These are phyloP conservation scores for Natator depressus DNA, from an alignment of 2,113 vertebrate species.

Conservation along the genomic window DNA sequence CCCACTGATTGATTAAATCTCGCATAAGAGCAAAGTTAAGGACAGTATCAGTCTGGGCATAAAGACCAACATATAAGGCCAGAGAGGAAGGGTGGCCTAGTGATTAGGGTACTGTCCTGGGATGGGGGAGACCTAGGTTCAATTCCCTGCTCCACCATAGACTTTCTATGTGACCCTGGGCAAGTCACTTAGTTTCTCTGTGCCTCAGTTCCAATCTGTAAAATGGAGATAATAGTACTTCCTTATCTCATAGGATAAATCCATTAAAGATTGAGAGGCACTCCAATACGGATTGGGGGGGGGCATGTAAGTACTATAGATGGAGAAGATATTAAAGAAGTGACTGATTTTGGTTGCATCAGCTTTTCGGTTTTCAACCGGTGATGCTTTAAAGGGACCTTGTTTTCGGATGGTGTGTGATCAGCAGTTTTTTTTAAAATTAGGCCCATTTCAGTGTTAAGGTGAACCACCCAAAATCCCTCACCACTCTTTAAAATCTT, in stretches of 20 bases:
- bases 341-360: neutral
- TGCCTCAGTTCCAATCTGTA: neutral
- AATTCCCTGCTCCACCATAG: neutral
- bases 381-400: neutral
- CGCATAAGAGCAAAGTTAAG: neutral
- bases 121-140: neutral
- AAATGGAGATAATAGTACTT: neutral
- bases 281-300: neutral
- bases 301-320: neutral
- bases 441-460: neutral
- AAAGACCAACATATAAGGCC: neutral
- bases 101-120: neutral
- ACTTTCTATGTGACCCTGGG: neutral
- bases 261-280: neutral
- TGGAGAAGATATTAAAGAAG: neutral
- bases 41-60: neutral
- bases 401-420: neutral
- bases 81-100: neutral
- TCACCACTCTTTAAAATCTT: neutral
- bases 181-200: neutral
- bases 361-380: neutral
- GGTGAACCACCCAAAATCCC: neutral
- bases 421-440: neutral
- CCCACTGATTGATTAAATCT: neutral
- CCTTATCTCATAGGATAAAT: neutral